phyloP scores from a whole-genome alignment of 2,797 vertebrate genomes.

The Poecilia velifera region DNA sequence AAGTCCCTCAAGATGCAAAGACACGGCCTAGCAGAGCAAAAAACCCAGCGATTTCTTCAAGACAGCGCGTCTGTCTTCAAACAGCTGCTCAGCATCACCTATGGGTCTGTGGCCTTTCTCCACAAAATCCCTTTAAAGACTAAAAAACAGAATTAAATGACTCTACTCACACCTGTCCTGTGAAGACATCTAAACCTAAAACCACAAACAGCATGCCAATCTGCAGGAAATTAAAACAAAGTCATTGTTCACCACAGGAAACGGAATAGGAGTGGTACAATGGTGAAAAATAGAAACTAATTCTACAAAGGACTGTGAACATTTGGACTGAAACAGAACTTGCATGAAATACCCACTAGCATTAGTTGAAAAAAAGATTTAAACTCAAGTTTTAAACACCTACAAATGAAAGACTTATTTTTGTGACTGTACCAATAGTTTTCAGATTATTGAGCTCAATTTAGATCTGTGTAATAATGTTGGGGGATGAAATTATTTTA shows the following conservation, averaged over 20 bases:
- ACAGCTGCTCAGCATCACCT: conserved; percentile 44
- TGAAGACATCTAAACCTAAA: conserved; percentile 31
- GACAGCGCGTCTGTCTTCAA: conserved; percentile 53
- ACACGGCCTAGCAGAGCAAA: conserved; percentile 57
- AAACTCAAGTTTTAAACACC: background rate
- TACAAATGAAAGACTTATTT: background rate
- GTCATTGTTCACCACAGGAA: background rate
- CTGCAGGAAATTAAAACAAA: conserved; percentile 13
- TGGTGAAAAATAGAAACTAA: background rate
- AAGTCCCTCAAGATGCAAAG: conserved; percentile 28
- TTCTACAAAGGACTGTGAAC: background rate
- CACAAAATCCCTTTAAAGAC: conserved; percentile 28
- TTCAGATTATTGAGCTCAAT: background rate
- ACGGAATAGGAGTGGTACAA: background rate
- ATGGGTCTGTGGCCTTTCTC: background rate
- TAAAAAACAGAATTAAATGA: conserved; percentile 16
- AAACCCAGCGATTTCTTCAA: conserved; percentile 53
- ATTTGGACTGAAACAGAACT: background rate
- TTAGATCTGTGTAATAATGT: background rate
- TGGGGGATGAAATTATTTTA: background rate
- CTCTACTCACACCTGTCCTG: conserved; percentile 25
- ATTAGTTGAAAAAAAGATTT: background rate
- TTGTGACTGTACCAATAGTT: background rate
- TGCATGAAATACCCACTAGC: background rate
- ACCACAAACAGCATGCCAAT: conserved; percentile 13